A percentile compares a stretch with the other conserved stretches of the same genome.
phyloP scores from a whole-genome alignment of 2,113 vertebrate genomes.

The Oncorhynchus nerka region DNA sequence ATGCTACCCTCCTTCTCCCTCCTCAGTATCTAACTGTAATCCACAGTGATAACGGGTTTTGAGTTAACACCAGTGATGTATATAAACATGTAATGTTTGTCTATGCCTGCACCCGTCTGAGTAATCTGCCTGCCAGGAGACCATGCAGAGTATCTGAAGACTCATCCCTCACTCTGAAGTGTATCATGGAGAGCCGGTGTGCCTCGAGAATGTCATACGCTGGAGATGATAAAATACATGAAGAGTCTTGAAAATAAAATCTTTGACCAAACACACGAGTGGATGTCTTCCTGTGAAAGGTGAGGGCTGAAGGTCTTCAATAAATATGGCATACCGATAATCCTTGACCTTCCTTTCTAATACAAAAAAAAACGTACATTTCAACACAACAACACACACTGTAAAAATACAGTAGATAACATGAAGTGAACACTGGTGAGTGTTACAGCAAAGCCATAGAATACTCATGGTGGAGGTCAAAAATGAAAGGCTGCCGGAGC shows the following conservation, averaged over 20 bases:
- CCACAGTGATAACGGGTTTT: constrained; percentile 22
- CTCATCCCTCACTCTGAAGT: not conserved
- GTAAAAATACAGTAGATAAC: too few relatives aligned
- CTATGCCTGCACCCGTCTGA: not conserved
- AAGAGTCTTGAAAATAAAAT: not conserved
- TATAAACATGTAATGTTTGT: not conserved
- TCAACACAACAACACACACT: too few relatives aligned
- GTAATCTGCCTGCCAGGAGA: not conserved
- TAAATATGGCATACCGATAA: not conserved
- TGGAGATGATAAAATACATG: not conserved
- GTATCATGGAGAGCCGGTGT: not conserved
- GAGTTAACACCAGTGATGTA: not conserved
- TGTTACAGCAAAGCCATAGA: too few relatives aligned
- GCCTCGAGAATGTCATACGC: not conserved
- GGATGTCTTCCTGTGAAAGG: not conserved
- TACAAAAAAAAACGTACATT: too few relatives aligned
- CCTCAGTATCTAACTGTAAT: constrained; percentile 28
- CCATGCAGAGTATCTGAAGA: not conserved
- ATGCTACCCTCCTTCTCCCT: not conserved
- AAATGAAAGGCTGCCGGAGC: too few relatives aligned
- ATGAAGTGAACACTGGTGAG: too few relatives aligned
- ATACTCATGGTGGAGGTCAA: too few relatives aligned
- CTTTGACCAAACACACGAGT: not conserved
- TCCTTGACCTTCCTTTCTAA: too few relatives aligned
- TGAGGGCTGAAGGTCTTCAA: not conserved